Base-by-base conservation (phyloP, 2,113 vertebrate genomes). In the Chaenocephalus aceratus region DNA sequence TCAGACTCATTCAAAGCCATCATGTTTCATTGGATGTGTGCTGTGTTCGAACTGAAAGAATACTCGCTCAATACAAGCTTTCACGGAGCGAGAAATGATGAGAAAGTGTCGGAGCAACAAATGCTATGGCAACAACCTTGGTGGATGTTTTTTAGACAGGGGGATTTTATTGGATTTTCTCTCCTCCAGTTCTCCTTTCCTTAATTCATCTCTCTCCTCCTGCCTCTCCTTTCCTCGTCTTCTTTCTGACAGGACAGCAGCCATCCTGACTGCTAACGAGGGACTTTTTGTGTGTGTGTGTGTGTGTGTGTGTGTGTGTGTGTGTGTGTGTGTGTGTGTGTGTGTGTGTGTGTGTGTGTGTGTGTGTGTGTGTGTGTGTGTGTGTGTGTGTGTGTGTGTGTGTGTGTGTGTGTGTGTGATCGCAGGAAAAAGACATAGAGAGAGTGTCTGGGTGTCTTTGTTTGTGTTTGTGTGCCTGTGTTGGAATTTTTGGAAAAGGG, bases 231-330 rank as follows among this genome's bases (percentile, higher is more conserved):
- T 85, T 86, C 73, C 85, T 74, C 1, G 36, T 57, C 69, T 64
- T 82, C 83, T 75, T 84, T 74, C 80, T 88, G 89, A 89, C 88
- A 80, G 82, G 68, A 86, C 70, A 51, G 86, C 77, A 84, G 77
- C 85, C 82, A 66, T 46, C 78, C 79, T 79, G 92, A 92, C 93
- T 93, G 85, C 90, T 92, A 93, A 93, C 93, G 84, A 94, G 90
- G 66, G 60, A 74, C 59, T 66, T 21, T 34, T 60, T 59, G 59
- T 56, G 60, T 44, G 45, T 45, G 53, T 77, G 74, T 83, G 54
- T 59, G 72, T 54, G 46, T 67, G 53, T 49, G 72, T 30, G 46
- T 34, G 21, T 53, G 71, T 73, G 65, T 65, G 70, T 26, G 69
- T 45, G 62, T 60, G 46, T 58, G 48, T 61, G 54, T 49, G 21